Conservation (phyloP, 2,113 vertebrate species). For the Hirundichthys speculiger region DNA sequence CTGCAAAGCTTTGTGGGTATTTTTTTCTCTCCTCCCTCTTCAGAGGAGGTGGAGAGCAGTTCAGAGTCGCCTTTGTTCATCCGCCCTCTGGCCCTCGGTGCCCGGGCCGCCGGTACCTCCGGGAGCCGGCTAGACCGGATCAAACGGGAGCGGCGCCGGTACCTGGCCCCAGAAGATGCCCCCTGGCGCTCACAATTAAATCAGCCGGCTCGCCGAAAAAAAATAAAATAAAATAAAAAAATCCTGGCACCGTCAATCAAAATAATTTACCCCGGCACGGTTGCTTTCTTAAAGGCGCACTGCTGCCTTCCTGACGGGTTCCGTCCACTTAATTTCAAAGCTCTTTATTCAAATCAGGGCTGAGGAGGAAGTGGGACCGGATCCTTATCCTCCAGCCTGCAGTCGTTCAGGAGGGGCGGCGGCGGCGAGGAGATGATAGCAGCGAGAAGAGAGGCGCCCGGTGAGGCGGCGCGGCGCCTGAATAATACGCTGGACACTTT, state of each 20-base stretch:
- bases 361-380: conserved; percentile 68
- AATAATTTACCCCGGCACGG: conserved; percentile 89
- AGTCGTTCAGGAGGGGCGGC: conserved; percentile 62
- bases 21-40: conserved; percentile 75
- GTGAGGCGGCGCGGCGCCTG: conserved; percentile 73
- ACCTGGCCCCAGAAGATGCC: conserved; percentile 93
- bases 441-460: conserved; percentile 67
- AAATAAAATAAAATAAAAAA: conserved; percentile 57
- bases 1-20: conserved; percentile 87
- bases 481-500: conserved; percentile 81
- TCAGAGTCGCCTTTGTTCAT: conserved; percentile 92
- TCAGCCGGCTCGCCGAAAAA: conserved; percentile 79
- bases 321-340: conserved; percentile 86
- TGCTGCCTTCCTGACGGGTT: conserved; percentile 78
- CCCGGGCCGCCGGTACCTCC: conserved; percentile 87
- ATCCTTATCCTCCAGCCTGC: conserved; percentile 80
- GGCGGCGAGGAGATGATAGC: conserved; percentile 26
- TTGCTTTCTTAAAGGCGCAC: conserved; percentile 82
- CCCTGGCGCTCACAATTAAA: conserved; percentile 93
- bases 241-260: conserved; percentile 92
- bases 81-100: conserved; percentile 93
- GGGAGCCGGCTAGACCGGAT: conserved; percentile 89
- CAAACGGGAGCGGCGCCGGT: conserved; percentile 78
- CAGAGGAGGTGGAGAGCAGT: conserved; percentile 71
- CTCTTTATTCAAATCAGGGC: conserved; percentile 85